Evolutionary conservation across 2,888 invertebrate species (phyloP).

Genomic region (Eristalis pertinax): DNA sequence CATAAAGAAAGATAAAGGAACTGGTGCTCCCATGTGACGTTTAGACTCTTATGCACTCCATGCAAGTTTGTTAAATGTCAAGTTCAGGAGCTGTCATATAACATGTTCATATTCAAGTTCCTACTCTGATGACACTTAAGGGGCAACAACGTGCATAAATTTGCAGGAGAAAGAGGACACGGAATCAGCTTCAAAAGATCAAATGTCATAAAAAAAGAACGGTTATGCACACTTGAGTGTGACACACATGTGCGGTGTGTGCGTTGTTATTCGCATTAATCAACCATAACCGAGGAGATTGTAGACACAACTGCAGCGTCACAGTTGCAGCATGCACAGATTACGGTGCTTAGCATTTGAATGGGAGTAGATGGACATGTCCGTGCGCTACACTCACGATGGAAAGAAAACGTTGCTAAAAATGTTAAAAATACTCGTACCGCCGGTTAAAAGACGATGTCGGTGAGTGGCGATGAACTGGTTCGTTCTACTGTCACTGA

Average conservation of each 20-base stretch:
- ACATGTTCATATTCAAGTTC: background rate
- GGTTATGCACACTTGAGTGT: background rate
- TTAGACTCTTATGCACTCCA: background rate
- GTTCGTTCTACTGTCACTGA: constrained; percentile 37
- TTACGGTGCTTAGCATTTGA: constrained; percentile 1
- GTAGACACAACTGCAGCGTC: constrained; percentile 2
- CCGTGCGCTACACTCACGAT: background rate
- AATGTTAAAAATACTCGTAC: constrained; percentile 24
- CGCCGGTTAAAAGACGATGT: background rate
- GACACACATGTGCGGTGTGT: constrained; percentile 1
- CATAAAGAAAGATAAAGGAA: background rate
- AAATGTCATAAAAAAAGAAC: constrained; percentile 25
- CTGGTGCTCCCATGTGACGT: background rate
- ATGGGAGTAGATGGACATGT: background rate
- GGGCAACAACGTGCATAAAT: background rate
- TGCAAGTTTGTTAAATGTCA: constrained; percentile 38
- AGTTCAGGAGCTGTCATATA: constrained; percentile 54
- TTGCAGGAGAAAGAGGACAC: background rate
- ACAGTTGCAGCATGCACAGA: constrained; percentile 19
- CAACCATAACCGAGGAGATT: constrained; percentile 29
- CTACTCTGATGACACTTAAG: background rate
- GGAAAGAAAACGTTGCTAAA: constrained; percentile 7
- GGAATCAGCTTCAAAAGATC: constrained; percentile 4
- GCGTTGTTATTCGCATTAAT: constrained; percentile 22
- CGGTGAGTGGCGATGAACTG: constrained; percentile 53